phyloP scores from a whole-genome alignment of 2,113 vertebrate species.

The Cettia cetti region DNA sequence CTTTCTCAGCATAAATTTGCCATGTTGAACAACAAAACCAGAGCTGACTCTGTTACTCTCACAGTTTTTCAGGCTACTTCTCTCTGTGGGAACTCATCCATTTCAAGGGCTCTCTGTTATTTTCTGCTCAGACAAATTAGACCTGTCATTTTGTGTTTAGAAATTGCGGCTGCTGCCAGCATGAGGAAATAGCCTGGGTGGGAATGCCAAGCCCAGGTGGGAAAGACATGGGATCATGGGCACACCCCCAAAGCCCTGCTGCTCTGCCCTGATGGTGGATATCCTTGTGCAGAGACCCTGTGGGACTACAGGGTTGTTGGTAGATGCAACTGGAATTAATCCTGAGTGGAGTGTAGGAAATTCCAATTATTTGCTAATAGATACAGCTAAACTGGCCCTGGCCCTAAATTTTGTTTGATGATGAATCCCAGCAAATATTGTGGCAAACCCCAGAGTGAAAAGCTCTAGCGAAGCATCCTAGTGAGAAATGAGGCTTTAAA shows the following conservation, averaged over 20 bases:
- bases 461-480: neutral
- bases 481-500: neutral
- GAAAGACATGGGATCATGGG: rapidly evolving
- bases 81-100: neutral
- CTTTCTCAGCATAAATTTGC: neutral
- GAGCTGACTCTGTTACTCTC: neutral
- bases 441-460: neutral
- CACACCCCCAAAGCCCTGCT: neutral
- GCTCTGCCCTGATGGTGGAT: neutral
- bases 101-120: neutral
- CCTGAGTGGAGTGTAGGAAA: neutral
- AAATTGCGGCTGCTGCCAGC: neutral
- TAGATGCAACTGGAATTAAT: neutral
- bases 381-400: neutral
- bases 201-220: neutral
- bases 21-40: neutral
- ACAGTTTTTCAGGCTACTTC: neutral
- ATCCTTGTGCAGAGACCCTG: neutral
- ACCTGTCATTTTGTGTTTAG: neutral
- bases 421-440: neutral
- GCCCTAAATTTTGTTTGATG: neutral
- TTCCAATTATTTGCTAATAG: neutral
- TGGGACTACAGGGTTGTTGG: neutral
- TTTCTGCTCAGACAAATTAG: neutral
- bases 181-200: neutral